A percentile compares a stretch with the other conserved stretches of the same genome.
Conservation (phyloP, 2,797 vertebrate genomes). For the Phoxinus dragarum region DNA sequence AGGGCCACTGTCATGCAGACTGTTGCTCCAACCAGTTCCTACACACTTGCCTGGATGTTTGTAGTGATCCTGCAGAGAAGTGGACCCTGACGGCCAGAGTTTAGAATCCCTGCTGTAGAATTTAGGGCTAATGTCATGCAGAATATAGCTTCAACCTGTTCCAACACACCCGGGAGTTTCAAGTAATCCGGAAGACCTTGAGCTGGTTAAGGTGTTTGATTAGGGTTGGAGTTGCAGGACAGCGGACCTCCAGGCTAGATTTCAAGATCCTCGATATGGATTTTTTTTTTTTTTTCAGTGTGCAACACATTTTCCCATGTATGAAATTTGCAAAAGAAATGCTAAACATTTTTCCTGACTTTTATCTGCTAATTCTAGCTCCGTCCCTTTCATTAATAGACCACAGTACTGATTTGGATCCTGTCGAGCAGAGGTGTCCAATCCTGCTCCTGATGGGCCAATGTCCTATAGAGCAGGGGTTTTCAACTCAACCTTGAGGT, state of each 20-base stretch:
- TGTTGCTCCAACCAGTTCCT: too few relatives aligned
- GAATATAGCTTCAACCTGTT: background rate
- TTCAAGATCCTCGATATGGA: background rate
- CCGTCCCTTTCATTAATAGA: background rate
- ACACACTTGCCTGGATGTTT: too few relatives aligned
- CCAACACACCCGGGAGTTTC: background rate
- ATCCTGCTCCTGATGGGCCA: background rate
- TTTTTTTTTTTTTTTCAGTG: background rate
- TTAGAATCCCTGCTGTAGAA: too few relatives aligned
- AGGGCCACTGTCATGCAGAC: background rate
- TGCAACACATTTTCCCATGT: background rate
- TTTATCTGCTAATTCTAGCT: background rate
- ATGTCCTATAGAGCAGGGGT: background rate
- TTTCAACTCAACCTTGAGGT: too few relatives aligned
- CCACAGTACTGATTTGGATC: background rate
- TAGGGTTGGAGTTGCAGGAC: background rate
- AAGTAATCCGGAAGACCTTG: background rate
- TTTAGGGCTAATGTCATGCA: too few relatives aligned
- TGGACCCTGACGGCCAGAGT: too few relatives aligned
- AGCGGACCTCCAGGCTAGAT: background rate
- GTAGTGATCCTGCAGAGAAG: too few relatives aligned
- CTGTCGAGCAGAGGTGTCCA: background rate
- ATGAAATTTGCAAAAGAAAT: background rate
- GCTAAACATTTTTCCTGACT: background rate
- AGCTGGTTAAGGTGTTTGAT: background rate